A percentile compares a stretch with the other conserved stretches of the same genome.
These are phyloP conservation scores for Listronotus bonariensis DNA, from an alignment of 1,140 invertebrate species.

Conservation along the genomic window DNA sequence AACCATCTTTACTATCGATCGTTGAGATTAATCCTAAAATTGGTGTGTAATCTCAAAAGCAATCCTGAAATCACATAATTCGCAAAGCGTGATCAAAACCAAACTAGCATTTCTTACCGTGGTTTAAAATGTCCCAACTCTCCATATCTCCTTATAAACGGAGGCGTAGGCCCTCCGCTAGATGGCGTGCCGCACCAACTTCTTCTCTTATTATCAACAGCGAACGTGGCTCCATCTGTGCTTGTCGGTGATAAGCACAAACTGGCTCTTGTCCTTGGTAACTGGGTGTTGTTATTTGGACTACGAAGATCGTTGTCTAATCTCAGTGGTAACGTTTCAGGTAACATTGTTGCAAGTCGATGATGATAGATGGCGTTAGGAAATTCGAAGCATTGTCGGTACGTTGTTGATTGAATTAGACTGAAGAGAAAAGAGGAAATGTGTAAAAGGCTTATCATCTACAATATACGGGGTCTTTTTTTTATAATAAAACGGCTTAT, in stretches of 20 bases:
- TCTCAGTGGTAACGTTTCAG: slow-evolving; percentile 41
- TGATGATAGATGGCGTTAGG: slow-evolving; percentile 3
- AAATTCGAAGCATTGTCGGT: slow-evolving; percentile 9
- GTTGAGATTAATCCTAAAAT: too few species aligned
- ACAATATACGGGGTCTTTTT: too few species aligned
- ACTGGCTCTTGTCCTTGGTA: slow-evolving; percentile 49
- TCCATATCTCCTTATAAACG: slow-evolving; percentile 48
- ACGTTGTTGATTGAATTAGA: neutral
- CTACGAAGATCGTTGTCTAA: slow-evolving; percentile 53
- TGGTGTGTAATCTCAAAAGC: too few species aligned
- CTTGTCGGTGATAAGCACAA: slow-evolving; percentile 49
- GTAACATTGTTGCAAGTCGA: slow-evolving; percentile 41
- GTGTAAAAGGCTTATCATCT: too few species aligned
- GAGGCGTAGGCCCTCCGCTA: slow-evolving; percentile 23
- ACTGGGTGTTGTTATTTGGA: slow-evolving; percentile 49
- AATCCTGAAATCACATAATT: too few species aligned
- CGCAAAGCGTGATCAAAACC: neutral
- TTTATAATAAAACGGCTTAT: too few species aligned
- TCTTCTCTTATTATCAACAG: slow-evolving; percentile 47
- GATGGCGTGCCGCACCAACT: slow-evolving; percentile 53
- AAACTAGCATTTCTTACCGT: slow-evolving; percentile 44
- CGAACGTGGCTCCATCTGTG: slow-evolving; percentile 27
- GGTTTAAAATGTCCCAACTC: slow-evolving; percentile 52
- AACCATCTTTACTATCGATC: too few species aligned
- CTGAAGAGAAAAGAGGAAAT: neutral